Conservation (phyloP, 2,797 vertebrate genomes). For the Poeciliopsis turneri region DNA sequence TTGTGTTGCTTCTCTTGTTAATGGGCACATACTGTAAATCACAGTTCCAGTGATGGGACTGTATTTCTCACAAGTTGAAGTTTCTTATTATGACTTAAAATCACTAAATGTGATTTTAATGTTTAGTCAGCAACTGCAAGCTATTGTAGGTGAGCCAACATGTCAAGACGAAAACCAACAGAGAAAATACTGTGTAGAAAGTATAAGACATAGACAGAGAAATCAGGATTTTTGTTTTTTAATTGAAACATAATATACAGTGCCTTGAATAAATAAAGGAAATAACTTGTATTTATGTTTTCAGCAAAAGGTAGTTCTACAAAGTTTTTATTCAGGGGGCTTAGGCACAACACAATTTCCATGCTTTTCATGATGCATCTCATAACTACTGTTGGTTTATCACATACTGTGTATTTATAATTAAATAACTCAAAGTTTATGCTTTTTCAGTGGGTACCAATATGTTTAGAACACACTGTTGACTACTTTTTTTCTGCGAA, state of each 20-base stretch:
- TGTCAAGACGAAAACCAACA: too few relatives aligned
- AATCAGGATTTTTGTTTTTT: too few relatives aligned
- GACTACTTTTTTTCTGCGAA: not conserved
- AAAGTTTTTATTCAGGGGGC: not conserved
- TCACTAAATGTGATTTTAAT: not conserved
- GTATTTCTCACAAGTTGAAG: slow-evolving; percentile 46
- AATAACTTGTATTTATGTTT: not conserved
- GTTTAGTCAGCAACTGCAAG: slow-evolving; percentile 14
- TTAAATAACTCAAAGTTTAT: not conserved
- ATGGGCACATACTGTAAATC: slow-evolving; percentile 43
- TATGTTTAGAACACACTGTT: not conserved
- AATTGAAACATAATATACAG: too few relatives aligned
- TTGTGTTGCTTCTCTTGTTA: slow-evolving; percentile 44
- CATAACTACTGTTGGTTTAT: not conserved
- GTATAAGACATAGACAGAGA: too few relatives aligned
- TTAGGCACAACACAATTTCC: not conserved
- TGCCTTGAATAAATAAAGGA: not conserved
- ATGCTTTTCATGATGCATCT: not conserved
- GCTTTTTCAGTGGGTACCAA: not conserved
- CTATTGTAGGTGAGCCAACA: slow-evolving; percentile 1
- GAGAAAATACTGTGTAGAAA: too few relatives aligned
- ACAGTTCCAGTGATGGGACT: slow-evolving; percentile 27
- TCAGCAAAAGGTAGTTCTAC: not conserved
- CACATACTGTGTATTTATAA: not conserved
- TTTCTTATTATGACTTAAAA: slow-evolving; percentile 52